Evolutionary conservation across 1,140 invertebrate species (phyloP), one percentile per base, ranked within the genome.

Genomic region (Drosophila elegans): DNA sequence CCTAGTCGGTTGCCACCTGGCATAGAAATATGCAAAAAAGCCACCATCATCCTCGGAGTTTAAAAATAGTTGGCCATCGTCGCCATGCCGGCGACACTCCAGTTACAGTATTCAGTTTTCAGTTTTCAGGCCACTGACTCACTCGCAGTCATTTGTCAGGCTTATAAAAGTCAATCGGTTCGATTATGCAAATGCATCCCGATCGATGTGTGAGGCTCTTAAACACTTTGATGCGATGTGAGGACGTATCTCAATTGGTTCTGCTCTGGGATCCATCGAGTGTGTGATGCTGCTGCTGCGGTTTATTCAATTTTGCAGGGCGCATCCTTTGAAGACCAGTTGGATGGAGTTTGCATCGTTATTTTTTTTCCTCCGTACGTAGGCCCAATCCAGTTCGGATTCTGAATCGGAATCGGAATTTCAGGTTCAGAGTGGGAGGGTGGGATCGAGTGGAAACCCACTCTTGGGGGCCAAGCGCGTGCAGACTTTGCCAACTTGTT

Each of bases 401-500:
- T 42, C 32, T 34, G 42, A 53, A 25, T 59, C 1, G 27, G 48
- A 64, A 34, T 42, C 25, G 42, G 42, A 56, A 46, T 39, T 68
- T 45, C 77, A 71, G 73, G 11, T 74, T 82, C 77, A 55, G 52
- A 44, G 7, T 55, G 54, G 61, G 52, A 45, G 55, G 21, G 49
- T 56, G 16, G 45, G 38, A 53, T 38, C n/a, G 53, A 29, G 29
- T 32, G 29, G 29, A 48, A 57, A 46, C 75, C 80, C 71, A 83
- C 81, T 63, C 53, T 34, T 45, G 48, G 61, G 57, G 60, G 69
- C 74, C 56, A 63, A 67, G 78, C 71, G 74, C 78, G 71, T 88
- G 73, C 69, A 84, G 84, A 74, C 73, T 74, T 74, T 72, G 64
- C 85, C 69, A 89, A 89, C 84, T 89, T 74, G 80, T 89, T 84